A percentile compares a stretch with the other conserved stretches of the same genome.
phyloP scores from a whole-genome alignment of 2,888 invertebrate genomes.

The Drosophila kuntzei region DNA sequence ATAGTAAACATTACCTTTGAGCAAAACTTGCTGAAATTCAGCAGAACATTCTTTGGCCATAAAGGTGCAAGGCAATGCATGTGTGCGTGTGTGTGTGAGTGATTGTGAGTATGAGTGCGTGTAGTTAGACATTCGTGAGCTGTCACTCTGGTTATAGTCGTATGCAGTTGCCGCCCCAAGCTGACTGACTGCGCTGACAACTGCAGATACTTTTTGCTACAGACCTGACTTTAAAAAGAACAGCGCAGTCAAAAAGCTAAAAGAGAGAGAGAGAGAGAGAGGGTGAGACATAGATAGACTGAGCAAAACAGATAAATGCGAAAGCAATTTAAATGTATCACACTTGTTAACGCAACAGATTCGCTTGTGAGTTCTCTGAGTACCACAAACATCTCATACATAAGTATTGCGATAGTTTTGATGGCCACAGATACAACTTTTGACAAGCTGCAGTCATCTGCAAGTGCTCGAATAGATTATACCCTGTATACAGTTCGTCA shows the following conservation, averaged over 20 bases:
- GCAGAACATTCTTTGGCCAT: conserved; percentile 45
- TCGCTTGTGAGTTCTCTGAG: neutral
- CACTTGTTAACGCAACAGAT: conserved; percentile 40
- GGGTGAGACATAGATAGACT: neutral
- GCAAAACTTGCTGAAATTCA: conserved; percentile 47
- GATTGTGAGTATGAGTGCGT: neutral
- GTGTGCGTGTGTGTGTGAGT: conserved; percentile 4
- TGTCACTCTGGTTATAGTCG: conserved; percentile 48
- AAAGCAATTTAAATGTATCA: conserved; percentile 49
- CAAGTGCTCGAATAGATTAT: neutral
- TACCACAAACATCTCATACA: conserved; percentile 3
- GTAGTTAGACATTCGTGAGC: conserved; percentile 26
- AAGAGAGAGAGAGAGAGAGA: neutral
- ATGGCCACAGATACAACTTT: conserved; percentile 23
- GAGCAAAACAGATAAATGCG: conserved; percentile 20
- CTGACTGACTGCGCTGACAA: conserved; percentile 53
- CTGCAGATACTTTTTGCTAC: conserved; percentile 39
- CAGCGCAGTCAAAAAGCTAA: conserved; percentile 14
- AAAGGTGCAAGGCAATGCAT: conserved; percentile 34
- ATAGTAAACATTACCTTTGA: conserved; percentile 43
- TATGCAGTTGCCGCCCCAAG: conserved; percentile 33
- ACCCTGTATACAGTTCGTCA: neutral
- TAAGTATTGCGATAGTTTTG: conserved; percentile 36
- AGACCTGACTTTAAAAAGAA: conserved; percentile 49
- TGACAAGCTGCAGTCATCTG: conserved; percentile 1